Conservation (phyloP, 1,140 invertebrate species). For the Phocides pigmalion region DNA sequence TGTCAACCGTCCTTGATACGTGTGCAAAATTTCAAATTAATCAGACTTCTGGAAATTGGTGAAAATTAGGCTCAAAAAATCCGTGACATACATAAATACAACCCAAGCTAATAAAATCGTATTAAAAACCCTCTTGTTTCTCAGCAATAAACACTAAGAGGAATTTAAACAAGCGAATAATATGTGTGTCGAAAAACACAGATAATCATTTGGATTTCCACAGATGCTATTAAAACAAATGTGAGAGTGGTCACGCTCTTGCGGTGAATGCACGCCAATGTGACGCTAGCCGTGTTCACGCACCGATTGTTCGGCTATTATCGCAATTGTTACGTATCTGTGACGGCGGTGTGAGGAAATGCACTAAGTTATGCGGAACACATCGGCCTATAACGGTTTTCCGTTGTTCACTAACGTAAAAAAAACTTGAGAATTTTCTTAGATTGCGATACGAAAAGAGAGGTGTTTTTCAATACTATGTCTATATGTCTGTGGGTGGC, state of each 20-base stretch:
- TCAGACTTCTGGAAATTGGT: too few relatives aligned
- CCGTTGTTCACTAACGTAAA: neutral
- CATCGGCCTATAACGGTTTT: conserved; percentile 23
- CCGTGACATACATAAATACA: too few relatives aligned
- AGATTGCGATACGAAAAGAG: too few relatives aligned
- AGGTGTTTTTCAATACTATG: too few relatives aligned
- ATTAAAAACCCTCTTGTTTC: too few relatives aligned
- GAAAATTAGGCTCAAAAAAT: too few relatives aligned
- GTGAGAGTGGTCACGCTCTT: conserved; percentile 30
- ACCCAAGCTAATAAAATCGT: too few relatives aligned
- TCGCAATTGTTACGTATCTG: conserved; percentile 30
- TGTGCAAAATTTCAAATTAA: too few relatives aligned
- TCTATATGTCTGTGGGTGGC: too few relatives aligned
- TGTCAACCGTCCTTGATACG: too few relatives aligned
- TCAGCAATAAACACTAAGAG: too few relatives aligned
- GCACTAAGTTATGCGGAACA: conserved; percentile 41
- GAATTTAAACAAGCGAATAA: too few relatives aligned
- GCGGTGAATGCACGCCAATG: conserved; percentile 21
- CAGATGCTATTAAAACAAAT: conserved; percentile 14
- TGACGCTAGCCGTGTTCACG: conserved; percentile 31
- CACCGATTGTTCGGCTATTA: conserved; percentile 36
- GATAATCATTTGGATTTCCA: neutral
- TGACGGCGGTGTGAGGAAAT: conserved; percentile 31
- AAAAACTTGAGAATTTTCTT: neutral
- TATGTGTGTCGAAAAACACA: neutral